Evolutionary conservation across 2,888 invertebrate species (phyloP).

Genomic region (Heliconius sara): DNA sequence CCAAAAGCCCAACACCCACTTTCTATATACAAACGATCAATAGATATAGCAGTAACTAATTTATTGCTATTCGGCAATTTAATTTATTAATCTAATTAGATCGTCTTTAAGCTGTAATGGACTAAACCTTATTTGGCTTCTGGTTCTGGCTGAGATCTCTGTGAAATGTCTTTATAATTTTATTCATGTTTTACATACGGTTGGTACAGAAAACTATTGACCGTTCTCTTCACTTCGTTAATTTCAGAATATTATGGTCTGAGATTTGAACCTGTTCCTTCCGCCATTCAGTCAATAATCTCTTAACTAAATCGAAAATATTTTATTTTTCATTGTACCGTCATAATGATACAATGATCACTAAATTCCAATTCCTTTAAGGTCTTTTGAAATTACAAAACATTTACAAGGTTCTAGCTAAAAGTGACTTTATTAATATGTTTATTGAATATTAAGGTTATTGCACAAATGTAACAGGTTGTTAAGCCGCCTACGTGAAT

Average conservation of each 20-base stretch:
- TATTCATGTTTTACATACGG: background rate
- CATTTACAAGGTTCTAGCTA: background rate
- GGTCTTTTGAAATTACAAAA: constrained; percentile 11
- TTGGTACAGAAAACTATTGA: background rate
- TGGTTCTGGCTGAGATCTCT: background rate
- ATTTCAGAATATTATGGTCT: background rate
- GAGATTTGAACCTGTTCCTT: background rate
- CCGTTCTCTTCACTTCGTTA: background rate
- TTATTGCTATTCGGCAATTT: background rate
- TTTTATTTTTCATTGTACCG: background rate
- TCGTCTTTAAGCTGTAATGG: background rate
- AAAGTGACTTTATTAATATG: constrained; percentile 18
- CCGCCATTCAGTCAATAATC: background rate
- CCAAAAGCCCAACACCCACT: too few relatives aligned
- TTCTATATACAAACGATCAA: background rate
- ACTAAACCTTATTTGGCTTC: constrained; percentile 7
- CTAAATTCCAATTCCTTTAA: background rate
- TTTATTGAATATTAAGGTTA: constrained; percentile 28
- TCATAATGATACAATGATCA: background rate
- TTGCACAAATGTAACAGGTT: constrained; percentile 44
- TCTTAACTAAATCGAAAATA: background rate
- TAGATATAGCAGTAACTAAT: background rate
- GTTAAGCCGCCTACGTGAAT: constrained; percentile 37
- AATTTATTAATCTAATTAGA: constrained; percentile 13
- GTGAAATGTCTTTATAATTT: background rate